Evolutionary conservation across 1,140 invertebrate species (phyloP).

Genomic region (Acromyrmex heyeri): DNA sequence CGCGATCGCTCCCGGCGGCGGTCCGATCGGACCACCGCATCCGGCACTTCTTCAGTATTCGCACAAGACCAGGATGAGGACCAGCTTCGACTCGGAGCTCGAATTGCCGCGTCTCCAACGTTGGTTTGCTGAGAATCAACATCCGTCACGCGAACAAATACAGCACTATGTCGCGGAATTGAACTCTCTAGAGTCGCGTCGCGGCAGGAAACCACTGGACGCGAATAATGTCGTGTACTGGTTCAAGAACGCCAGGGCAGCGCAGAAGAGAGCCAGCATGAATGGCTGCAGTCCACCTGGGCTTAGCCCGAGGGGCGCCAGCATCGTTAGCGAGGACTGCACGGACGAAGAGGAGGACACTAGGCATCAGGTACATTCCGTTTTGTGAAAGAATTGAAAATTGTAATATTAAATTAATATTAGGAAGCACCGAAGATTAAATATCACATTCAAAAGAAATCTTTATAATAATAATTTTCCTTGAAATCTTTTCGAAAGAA

Average conservation of each 20-base stretch:
- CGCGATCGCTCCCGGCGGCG: conserved; percentile 74
- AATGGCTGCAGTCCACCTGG: conserved; percentile 85
- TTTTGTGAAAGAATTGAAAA: background rate
- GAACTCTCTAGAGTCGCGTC: conserved; percentile 95
- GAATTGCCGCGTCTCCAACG: conserved; percentile 97
- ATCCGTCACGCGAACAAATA: conserved; percentile 97
- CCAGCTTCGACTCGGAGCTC: conserved; percentile 97
- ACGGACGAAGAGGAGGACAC: conserved; percentile 85
- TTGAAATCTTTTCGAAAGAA: background rate
- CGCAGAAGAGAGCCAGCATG: conserved; percentile 93
- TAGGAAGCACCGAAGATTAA: background rate
- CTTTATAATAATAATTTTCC: too few species aligned
- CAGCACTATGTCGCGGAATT: conserved; percentile 97
- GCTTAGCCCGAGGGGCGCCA: conserved; percentile 84
- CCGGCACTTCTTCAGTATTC: conserved; percentile 92
- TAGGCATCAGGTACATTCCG: conserved; percentile 80
- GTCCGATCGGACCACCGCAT: conserved; percentile 86
- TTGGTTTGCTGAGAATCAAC: conserved; percentile 98
- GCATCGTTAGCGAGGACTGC: conserved; percentile 85
- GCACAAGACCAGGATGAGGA: conserved; percentile 96
- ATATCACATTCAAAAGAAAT: background rate
- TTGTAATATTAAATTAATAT: background rate
- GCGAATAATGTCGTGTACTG: conserved; percentile 99
- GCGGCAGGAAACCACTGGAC: conserved; percentile 97
- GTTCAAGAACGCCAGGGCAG: conserved; percentile 99